Conservation (phyloP, 1,140 invertebrate genomes). For the Aphaenogaster rudis region DNA sequence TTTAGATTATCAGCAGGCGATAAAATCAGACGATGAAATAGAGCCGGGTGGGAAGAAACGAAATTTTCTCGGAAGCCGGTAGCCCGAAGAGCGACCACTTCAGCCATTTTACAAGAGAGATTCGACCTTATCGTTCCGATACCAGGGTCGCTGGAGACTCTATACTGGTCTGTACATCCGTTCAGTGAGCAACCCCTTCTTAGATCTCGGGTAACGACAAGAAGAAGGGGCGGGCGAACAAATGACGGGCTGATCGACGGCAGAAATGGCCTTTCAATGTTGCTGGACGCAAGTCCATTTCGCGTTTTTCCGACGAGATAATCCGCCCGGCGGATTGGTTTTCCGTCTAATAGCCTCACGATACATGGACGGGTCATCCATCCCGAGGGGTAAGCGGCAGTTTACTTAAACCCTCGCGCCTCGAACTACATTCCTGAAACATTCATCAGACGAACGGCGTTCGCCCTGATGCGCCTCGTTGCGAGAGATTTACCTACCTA, state of each 20-base stretch:
- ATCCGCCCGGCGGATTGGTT: constrained; percentile 51
- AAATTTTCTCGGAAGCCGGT: constrained; percentile 4
- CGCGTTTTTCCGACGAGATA: constrained; percentile 62
- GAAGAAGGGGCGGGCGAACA: constrained; percentile 50
- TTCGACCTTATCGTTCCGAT: constrained; percentile 21
- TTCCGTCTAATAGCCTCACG: constrained; percentile 39
- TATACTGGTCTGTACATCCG: constrained; percentile 8
- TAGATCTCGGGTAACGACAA: constrained; percentile 46
- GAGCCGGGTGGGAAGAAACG: background rate
- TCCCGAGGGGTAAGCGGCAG: constrained; percentile 40
- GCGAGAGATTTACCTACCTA: constrained; percentile 60
- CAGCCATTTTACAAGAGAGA: constrained; percentile 7
- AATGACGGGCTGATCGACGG: constrained; percentile 65
- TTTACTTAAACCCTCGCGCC: constrained; percentile 37
- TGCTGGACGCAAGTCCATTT: constrained; percentile 58
- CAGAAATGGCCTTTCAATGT: constrained; percentile 73
- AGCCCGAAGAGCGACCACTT: background rate
- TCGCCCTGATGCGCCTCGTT: constrained; percentile 16
- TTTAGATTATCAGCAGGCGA: background rate
- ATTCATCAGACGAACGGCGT: constrained; percentile 37
- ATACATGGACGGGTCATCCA: constrained; percentile 48
- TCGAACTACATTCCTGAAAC: constrained; percentile 50
- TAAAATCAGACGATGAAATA: constrained; percentile 28
- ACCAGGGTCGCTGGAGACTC: background rate
- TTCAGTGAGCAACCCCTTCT: background rate